Evolutionary conservation across 1,140 invertebrate genomes (phyloP), one percentile per base, ranked within the genome.

Genomic region (Cotesia chilonis): DNA sequence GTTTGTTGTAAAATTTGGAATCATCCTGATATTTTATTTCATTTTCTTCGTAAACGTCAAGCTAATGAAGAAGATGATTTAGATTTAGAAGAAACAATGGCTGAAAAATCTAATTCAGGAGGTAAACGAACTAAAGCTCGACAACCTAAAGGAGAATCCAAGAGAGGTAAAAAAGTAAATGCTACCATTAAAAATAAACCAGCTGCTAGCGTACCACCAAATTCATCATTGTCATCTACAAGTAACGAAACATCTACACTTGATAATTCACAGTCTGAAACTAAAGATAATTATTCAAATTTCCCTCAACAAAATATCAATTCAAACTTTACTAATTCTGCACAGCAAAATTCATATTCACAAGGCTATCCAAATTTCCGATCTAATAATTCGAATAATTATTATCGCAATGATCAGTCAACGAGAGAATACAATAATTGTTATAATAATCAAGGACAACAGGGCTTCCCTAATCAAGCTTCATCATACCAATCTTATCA

Each of bases 1-100:
- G 96, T 99, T 66, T 99, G 98, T 84, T 98, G 97, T 82, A 99
- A 99, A 89, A 99, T 99, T 76, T 99, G 98, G 97, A 99, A 99
- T 84, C 98, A 99, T 88, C 98, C 98, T 0, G 98, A 99, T 87
- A 94, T 99, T 63, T 84, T 99, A 38, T 97, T 96, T 81, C 93
- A 97, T 83, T 95, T 97, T 82, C 82, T 98, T 59, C 92, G 93
- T 80, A 96, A 97, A 82, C 90, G 93, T 69, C 91, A 92, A 77
- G 90, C 90, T 63, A 92, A 91, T 36, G 94, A 94, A 75, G 94
- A 94, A 54, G 91, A 95, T 77, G 97, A 98, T 88, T 90, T 98
- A 75, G 96, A 98, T 87, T 89, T 98, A 78, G 96, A 98, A 83
- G 91, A 87, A 68, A 86, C 86, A 2, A 87, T 87, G 10, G 82